Evolutionary conservation across 2,888 invertebrate species (phyloP).

Genomic region (Drosophila neonasuta): DNA sequence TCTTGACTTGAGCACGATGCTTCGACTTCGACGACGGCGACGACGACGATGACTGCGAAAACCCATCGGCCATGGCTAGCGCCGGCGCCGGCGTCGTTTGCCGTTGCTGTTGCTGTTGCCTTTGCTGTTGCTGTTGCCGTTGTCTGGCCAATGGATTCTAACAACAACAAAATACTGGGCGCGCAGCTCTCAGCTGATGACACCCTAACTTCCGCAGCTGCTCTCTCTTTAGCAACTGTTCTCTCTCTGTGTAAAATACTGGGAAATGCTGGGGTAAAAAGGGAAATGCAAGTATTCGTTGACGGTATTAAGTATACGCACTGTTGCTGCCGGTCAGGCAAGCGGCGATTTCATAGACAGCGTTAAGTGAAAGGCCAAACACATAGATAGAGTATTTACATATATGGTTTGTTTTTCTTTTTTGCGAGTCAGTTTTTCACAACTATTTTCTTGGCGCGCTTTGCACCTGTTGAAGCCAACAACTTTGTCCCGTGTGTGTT

Average conservation of each 20-base stretch:
- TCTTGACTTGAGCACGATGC: slow-evolving; percentile 50
- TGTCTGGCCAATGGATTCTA: slow-evolving; percentile 53
- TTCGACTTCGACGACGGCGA: slow-evolving; percentile 14
- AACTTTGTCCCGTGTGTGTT: neutral
- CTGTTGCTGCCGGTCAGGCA: slow-evolving; percentile 49
- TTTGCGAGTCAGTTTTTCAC: slow-evolving; percentile 12
- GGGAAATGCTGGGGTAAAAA: slow-evolving; percentile 38
- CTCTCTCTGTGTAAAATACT: slow-evolving; percentile 40
- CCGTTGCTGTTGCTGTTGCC: slow-evolving; percentile 10
- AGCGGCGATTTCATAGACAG: slow-evolving; percentile 24
- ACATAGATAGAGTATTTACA: slow-evolving; percentile 5
- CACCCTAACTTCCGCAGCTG: slow-evolving; percentile 41
- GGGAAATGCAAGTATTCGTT: slow-evolving; percentile 50
- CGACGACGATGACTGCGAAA: slow-evolving; percentile 7
- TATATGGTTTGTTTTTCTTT: slow-evolving; percentile 6
- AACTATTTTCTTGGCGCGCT: slow-evolving; percentile 31
- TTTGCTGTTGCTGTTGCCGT: slow-evolving; percentile 47
- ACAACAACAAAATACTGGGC: slow-evolving; percentile 63
- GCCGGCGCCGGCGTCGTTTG: slow-evolving; percentile 50
- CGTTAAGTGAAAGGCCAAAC: slow-evolving; percentile 6
- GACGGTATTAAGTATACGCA: slow-evolving; percentile 63
- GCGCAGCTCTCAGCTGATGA: slow-evolving; percentile 69
- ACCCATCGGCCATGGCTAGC: slow-evolving; percentile 33
- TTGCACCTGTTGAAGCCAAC: slow-evolving; percentile 59
- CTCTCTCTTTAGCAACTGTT: slow-evolving; percentile 3